Conservation (phyloP, 2,888 invertebrate species). For the Tipula unca region DNA sequence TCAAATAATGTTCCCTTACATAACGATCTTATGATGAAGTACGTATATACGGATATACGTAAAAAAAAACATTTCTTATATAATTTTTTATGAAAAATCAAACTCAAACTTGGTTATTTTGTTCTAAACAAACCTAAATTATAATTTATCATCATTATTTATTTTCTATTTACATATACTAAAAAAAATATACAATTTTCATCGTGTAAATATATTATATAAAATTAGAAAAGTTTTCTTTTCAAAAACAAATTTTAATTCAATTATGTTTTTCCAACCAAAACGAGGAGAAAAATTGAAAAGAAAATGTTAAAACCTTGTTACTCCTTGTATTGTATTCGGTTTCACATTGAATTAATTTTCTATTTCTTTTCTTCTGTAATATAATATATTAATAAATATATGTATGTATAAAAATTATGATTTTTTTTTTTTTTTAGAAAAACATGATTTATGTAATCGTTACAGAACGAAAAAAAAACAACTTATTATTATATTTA, state of each 20-base stretch:
- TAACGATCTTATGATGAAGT: not conserved
- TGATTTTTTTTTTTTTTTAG: not conserved
- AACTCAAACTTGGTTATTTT: not conserved
- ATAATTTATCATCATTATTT: not conserved
- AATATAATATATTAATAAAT: not conserved
- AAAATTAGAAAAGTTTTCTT: not conserved
- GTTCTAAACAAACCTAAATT: not conserved
- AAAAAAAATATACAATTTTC: not conserved
- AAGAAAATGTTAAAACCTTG: not conserved
- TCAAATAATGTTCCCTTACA: not conserved
- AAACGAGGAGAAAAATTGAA: not conserved
- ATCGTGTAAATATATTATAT: not conserved
- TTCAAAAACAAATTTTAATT: not conserved
- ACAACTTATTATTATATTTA: not conserved
- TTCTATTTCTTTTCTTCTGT: not conserved
- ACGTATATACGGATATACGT: too few species aligned
- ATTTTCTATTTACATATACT: not conserved
- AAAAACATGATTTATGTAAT: not conserved
- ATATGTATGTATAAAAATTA: not conserved
- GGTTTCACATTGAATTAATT: not conserved
- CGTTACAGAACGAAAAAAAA: not conserved
- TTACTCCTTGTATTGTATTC: not conserved
- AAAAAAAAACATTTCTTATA: not conserved
- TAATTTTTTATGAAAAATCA: not conserved
- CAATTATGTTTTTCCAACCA: not conserved